These are phyloP conservation scores for Neodon shergylaensis DNA, from an alignment of 2,113 vertebrate species.

Conservation along the genomic window DNA sequence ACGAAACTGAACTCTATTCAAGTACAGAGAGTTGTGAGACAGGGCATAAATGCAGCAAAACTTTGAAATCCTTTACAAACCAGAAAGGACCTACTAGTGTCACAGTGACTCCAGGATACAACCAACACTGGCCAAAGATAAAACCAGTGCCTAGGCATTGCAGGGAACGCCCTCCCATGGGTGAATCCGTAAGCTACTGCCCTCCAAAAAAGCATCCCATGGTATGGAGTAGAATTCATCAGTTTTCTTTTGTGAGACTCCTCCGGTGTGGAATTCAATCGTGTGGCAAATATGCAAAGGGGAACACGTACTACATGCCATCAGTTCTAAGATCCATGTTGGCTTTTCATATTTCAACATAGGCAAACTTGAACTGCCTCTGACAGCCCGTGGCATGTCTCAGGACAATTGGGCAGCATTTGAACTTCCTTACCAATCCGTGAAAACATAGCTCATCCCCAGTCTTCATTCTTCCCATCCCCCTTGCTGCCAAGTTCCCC, in stretches of 20 bases:
- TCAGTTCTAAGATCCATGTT: not conserved
- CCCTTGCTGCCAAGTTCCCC: not conserved
- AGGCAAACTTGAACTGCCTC: not conserved
- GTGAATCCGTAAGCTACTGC: not conserved
- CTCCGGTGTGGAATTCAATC: not conserved
- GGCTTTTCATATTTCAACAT: conserved; percentile 22
- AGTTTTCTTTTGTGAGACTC: not conserved
- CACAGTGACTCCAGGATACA: not conserved
- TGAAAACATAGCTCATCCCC: not conserved
- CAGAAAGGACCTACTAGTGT: not conserved
- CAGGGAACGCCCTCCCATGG: not conserved
- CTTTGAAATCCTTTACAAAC: not conserved
- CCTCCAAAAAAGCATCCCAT: not conserved
- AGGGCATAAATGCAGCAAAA: not conserved
- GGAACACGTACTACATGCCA: not conserved
- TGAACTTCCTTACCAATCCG: not conserved
- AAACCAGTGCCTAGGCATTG: not conserved
- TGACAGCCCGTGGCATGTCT: not conserved
- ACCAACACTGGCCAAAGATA: not conserved
- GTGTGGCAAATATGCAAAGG: not conserved
- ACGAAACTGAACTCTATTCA: not conserved
- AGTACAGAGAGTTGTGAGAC: not conserved
- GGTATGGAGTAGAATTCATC: not conserved
- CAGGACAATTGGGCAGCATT: not conserved
- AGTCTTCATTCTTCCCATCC: not conserved